Base-by-base conservation (phyloP, 2,797 vertebrate species). In the Apogon talboti region DNA sequence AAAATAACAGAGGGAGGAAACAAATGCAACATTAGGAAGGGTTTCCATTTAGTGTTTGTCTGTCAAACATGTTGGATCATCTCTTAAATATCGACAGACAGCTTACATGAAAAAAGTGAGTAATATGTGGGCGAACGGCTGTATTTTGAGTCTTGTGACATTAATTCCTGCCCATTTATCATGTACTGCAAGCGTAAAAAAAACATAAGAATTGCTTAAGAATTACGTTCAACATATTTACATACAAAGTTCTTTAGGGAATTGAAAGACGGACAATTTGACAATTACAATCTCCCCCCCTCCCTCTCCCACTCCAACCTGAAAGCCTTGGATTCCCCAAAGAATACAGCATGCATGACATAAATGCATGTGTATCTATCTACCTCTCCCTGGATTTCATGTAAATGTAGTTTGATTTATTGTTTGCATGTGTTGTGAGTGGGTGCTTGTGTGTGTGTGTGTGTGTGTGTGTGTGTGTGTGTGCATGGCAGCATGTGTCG, bases 231-330 rank as follows among this genome's bases (percentile, higher is more conserved):
- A 59, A 66, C 74, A 58, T 83, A 90, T 92, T 92, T 90, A 91
- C 87, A 92, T 88, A 82, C 66, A 81, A 81, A 80, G 82, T 79
- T 84, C 89, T 86, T 84, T 58, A 55, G 89, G 87, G 90, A 91
- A 87, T 92, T 91, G 19, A 82, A 82, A 83, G 81, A 86, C 74
- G 78, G 86, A 87, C 84, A 84, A 89, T 84, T 84, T 90, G 85
- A 91, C 88, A 88, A 89, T 85, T 87, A 79, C 71, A 79, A 30
- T 56, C 21, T 3, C 4, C 35, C 41, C 66, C 18, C 46, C 7
- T 5, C 18, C 35, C 41, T 19, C 28, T 1, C 11, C 8, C 44
- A n/a, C 50, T 47, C 45, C 35, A 38, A 54, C 38, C 45, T 58
- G 61, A 84, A 79, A 86, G 65, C 56, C 30, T 54, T 16, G 21